Conservation (phyloP, 2,888 invertebrate genomes). For the Lysandra coridon region DNA sequence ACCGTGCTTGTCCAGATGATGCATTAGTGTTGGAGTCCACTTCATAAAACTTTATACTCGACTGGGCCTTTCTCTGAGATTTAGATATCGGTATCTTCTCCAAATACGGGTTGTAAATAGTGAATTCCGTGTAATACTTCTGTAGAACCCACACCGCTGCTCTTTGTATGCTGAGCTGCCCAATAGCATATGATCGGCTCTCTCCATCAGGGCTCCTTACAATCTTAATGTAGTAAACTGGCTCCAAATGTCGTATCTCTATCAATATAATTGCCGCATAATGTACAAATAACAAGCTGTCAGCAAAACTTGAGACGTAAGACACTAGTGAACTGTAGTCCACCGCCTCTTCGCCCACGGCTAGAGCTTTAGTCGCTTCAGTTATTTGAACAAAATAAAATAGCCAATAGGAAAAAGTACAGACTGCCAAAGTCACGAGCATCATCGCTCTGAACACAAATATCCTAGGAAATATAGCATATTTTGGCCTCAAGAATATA, state of each 20-base stretch:
- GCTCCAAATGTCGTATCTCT: slow-evolving; percentile 95
- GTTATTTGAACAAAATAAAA: slow-evolving; percentile 97
- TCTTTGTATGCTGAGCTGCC: slow-evolving; percentile 95
- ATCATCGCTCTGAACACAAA: slow-evolving; percentile 94
- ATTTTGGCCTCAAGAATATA: slow-evolving; percentile 90
- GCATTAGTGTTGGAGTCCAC: slow-evolving; percentile 90
- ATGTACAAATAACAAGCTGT: slow-evolving; percentile 96
- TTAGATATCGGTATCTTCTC: slow-evolving; percentile 94
- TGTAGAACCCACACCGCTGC: slow-evolving; percentile 97
- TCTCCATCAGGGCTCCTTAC: slow-evolving; percentile 98
- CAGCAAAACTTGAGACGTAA: slow-evolving; percentile 95
- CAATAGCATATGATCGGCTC: slow-evolving; percentile 92
- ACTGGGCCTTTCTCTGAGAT: slow-evolving; percentile 87
- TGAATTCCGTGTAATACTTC: slow-evolving; percentile 97
- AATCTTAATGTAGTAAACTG: slow-evolving; percentile 93
- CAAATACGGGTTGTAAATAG: slow-evolving; percentile 97
- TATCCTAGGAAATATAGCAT: slow-evolving; percentile 94
- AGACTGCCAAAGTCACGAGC: slow-evolving; percentile 92
- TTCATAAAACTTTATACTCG: slow-evolving; percentile 98
- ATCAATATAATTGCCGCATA: slow-evolving; percentile 95
- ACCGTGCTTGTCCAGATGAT: slow-evolving; percentile 85
- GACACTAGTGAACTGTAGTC: slow-evolving; percentile 94
- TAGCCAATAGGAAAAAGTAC: slow-evolving; percentile 98
- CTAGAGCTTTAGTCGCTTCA: slow-evolving; percentile 89
- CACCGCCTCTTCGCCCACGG: slow-evolving; percentile 88